phyloP scores from a whole-genome alignment of 2,888 invertebrate genomes.

The Pristionchus mayeri region DNA sequence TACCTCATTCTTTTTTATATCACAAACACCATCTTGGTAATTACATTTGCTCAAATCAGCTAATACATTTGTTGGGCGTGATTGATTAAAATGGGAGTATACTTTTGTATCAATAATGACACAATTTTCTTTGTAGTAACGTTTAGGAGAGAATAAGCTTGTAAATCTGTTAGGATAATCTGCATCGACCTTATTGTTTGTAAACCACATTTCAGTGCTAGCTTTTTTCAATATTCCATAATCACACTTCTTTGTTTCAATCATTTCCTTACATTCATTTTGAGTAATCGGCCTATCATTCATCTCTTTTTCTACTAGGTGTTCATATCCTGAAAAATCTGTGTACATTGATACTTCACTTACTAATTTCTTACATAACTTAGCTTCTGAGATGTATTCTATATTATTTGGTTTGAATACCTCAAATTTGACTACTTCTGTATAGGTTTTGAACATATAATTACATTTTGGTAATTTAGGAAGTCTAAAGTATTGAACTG shows the following conservation, averaged over 20 bases:
- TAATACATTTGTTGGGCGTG: constrained; percentile 57
- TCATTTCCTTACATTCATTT: constrained; percentile 62
- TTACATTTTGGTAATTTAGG: constrained; percentile 57
- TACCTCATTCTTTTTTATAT: constrained; percentile 62
- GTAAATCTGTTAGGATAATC: constrained; percentile 66
- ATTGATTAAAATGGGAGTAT: constrained; percentile 63
- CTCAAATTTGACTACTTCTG: constrained; percentile 57
- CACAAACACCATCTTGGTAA: constrained; percentile 60
- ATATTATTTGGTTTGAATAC: constrained; percentile 57
- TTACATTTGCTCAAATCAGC: constrained; percentile 57
- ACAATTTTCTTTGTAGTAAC: constrained; percentile 65
- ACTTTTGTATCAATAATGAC: constrained; percentile 65
- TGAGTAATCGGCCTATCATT: constrained; percentile 56
- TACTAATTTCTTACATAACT: constrained; percentile 57
- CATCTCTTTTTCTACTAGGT: constrained; percentile 58
- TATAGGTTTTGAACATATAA: constrained; percentile 50
- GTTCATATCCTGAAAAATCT: constrained; percentile 62
- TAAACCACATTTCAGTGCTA: constrained; percentile 51
- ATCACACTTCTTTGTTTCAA: constrained; percentile 57
- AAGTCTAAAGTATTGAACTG: constrained; percentile 57
- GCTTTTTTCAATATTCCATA: constrained; percentile 56
- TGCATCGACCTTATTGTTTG: constrained; percentile 61
- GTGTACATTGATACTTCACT: constrained; percentile 59
- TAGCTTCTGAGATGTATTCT: constrained; percentile 54
- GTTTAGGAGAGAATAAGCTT: constrained; percentile 58